These are phyloP conservation scores for Ormyrus rosae DNA, from an alignment of 2,888 invertebrate genomes.

Conservation along the genomic window DNA sequence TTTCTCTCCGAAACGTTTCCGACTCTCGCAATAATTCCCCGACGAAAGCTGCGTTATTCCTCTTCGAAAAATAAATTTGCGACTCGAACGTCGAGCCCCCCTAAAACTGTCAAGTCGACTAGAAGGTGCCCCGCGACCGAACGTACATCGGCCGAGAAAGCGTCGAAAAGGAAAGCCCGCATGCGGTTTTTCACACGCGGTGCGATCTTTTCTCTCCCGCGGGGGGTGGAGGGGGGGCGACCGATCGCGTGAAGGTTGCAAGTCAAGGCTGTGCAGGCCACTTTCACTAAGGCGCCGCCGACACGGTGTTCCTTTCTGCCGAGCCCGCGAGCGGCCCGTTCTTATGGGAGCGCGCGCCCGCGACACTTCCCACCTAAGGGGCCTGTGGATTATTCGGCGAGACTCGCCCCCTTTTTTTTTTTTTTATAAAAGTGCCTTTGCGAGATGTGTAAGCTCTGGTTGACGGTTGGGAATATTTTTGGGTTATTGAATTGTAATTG, in stretches of 20 bases:
- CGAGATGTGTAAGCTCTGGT: background rate
- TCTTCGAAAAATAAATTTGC: too few species aligned
- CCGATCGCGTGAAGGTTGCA: conserved; percentile 69
- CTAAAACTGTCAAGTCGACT: background rate
- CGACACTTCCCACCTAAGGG: conserved; percentile 65
- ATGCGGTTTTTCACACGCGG: background rate
- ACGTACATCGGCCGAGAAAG: background rate
- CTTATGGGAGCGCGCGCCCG: conserved; percentile 70
- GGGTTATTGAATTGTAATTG: background rate
- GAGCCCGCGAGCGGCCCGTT: conserved; percentile 27
- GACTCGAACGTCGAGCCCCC: too few species aligned
- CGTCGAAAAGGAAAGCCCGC: conserved; percentile 18
- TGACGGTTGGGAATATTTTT: background rate
- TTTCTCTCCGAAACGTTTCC: background rate
- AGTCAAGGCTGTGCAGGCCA: conserved; percentile 71
- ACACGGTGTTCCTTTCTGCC: conserved; percentile 44
- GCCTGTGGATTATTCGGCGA: too few species aligned
- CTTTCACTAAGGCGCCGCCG: conserved; percentile 61
- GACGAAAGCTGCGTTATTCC: too few species aligned
- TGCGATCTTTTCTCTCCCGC: background rate
- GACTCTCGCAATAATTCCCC: background rate
- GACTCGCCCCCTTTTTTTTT: too few species aligned
- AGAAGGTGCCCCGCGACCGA: background rate
- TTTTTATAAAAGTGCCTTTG: too few species aligned
- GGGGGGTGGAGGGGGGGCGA: background rate